These are phyloP conservation scores for Oceanodroma tethys DNA, from an alignment of 2,113 vertebrate genomes.

Conservation along the genomic window DNA sequence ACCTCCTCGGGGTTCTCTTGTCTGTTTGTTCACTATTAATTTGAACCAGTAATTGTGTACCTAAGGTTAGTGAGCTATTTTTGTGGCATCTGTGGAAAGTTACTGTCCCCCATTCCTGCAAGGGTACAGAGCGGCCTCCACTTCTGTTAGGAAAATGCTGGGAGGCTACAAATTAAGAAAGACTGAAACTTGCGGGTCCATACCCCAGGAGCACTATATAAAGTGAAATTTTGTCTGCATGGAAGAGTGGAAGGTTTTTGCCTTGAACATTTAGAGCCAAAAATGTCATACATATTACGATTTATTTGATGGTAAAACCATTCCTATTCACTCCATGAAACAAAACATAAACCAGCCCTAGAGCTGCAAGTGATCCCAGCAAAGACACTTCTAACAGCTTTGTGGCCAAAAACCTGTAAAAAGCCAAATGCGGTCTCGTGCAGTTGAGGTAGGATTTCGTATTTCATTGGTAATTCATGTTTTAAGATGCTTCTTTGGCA, in stretches of 20 bases:
- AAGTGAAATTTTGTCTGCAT: neutral
- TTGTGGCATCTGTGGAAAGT: fast-evolving
- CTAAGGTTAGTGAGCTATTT: neutral
- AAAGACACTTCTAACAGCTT: neutral
- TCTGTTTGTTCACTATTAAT: fast-evolving
- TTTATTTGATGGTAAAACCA: neutral
- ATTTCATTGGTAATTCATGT: neutral
- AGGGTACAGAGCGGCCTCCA: fast-evolving
- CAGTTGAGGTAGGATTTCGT: neutral
- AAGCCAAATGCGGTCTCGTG: neutral
- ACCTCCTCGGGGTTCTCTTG: neutral
- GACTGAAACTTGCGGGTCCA: neutral
- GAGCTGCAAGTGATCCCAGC: neutral
- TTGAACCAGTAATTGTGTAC: neutral
- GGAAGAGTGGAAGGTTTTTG: neutral
- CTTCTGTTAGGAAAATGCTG: neutral
- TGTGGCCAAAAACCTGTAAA: neutral
- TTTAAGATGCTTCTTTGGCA: neutral
- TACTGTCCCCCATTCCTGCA: neutral
- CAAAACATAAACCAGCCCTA: neutral
- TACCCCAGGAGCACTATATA: neutral
- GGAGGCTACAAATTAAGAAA: neutral
- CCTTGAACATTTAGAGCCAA: neutral
- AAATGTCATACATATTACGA: neutral
- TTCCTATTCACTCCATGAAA: neutral